Percentiles rank a stretch among this genome's conserved stretches.
phyloP scores from a whole-genome alignment of 1,140 invertebrate species.

The Himalopsyche phryganea region DNA sequence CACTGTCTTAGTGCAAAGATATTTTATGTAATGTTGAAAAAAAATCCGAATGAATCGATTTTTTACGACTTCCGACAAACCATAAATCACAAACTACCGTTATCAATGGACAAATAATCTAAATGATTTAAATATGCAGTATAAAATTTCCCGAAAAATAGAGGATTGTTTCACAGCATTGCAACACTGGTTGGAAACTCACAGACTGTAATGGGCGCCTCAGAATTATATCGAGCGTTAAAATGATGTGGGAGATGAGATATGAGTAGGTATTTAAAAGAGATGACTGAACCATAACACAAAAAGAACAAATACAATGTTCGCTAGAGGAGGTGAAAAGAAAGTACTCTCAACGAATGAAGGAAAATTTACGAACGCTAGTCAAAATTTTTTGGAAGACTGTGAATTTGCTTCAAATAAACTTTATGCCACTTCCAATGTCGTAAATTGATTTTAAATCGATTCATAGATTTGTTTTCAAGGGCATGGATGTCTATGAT shows the following conservation, averaged over 20 bases:
- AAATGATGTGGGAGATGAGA: conserved; percentile 28
- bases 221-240: conserved; percentile 31
- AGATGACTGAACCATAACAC: neutral
- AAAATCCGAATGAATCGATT: no score
- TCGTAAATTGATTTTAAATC: no score
- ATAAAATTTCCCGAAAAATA: neutral
- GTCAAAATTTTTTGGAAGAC: neutral
- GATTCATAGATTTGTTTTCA: no score
- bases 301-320: neutral
- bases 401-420: no score
- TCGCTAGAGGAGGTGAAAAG: conserved; percentile 2
- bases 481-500: no score
- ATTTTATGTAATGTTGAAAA: no score
- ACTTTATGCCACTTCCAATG: no score
- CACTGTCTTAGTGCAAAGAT: no score
- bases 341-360: conserved; percentile 5
- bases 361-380: neutral
- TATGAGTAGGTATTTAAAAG: conserved; percentile 15
- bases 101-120: no score
- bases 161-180: neutral
- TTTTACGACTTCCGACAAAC: no score
- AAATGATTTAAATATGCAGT: no score
- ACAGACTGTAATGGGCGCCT: neutral
- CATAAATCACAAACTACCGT: no score
- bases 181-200: neutral